Percentiles rank a stretch among this genome's conserved stretches.
These are phyloP conservation scores for Symphodus melops DNA, from an alignment of 2,113 vertebrate genomes.

Conservation along the genomic window DNA sequence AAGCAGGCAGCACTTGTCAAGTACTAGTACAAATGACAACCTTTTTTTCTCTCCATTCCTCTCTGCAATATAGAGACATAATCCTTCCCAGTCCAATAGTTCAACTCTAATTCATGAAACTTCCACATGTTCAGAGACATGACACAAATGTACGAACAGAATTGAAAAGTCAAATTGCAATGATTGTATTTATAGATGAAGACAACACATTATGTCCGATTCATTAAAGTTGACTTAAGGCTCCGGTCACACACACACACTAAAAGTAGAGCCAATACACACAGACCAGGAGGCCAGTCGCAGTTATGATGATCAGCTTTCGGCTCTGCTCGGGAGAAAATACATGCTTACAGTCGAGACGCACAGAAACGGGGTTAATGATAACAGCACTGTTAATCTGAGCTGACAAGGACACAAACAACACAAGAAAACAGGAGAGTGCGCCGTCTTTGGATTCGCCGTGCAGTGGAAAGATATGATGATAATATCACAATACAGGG, in stretches of 20 bases:
- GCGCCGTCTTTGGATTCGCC: neutral
- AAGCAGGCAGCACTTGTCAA: too few species aligned
- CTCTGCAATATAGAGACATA: neutral
- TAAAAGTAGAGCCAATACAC: neutral
- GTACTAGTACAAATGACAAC: neutral
- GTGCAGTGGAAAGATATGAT: too few species aligned
- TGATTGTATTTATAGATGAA: neutral
- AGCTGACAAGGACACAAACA: neutral
- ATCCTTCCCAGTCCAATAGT: neutral
- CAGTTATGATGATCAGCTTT: neutral
- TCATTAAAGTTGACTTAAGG: neutral
- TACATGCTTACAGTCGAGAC: neutral
- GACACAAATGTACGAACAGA: neutral
- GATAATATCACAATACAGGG: too few species aligned
- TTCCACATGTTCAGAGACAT: neutral
- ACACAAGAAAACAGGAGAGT: neutral
- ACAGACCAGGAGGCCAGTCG: neutral
- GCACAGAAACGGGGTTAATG: neutral
- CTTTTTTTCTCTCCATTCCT: neutral
- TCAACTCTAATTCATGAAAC: neutral
- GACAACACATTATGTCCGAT: neutral
- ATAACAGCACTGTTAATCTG: neutral
- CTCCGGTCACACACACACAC: neutral
- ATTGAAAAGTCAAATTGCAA: neutral
- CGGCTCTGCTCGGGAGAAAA: neutral